Evolutionary conservation across 1,140 invertebrate genomes (phyloP), one percentile per base, ranked within the genome.

Genomic region (Drosophila gunungcola): DNA sequence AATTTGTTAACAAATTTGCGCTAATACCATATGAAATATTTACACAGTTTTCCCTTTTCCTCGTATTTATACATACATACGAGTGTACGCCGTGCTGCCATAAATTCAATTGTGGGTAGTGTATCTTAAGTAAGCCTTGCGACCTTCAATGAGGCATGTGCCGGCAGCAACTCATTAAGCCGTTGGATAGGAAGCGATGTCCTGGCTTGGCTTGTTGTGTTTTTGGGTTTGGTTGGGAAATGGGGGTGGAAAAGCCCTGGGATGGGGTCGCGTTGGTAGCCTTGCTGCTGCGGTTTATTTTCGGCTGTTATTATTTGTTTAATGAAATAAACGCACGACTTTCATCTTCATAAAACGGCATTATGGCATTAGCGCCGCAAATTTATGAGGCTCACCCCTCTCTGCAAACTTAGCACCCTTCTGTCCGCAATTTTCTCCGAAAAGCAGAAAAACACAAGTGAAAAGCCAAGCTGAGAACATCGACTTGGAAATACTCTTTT

Each of bases 311-410:
- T 89, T 89, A 89, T 89, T 89, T 89, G 84, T 89, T 88, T 89
- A 89, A 89, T 89, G 80, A 89, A 89, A 90, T 89, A 89, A 89
- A 89, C 84, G 85, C 84, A 84, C 84, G 84, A 89, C 84, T 89
- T 89, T 89, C 84, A 89, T 89, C 84, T 89, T 89, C 85, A 89
- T 89, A 89, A 89, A 89, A 89, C 78, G 84, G 85, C 65, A 89
- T 89, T 89, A 89, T 89, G 73, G 84, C 84, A 89, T 89, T 89
- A 89, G 78, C 85, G 69, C 73, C 77, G 48, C 77, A 84, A 89
- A 89, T 89, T 89, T 89, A 89, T 89, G 80, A 56, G 62, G 51
- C 21, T 75, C 61, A 75, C 43, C 70, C 69, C 55, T 43, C 51
- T 64, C 42, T 9, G 1, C 5, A 38, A 68, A 65, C 61, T 65